Conservation (phyloP, 23 tunicate genomes). For the Clavelina lepadiformis region DNA sequence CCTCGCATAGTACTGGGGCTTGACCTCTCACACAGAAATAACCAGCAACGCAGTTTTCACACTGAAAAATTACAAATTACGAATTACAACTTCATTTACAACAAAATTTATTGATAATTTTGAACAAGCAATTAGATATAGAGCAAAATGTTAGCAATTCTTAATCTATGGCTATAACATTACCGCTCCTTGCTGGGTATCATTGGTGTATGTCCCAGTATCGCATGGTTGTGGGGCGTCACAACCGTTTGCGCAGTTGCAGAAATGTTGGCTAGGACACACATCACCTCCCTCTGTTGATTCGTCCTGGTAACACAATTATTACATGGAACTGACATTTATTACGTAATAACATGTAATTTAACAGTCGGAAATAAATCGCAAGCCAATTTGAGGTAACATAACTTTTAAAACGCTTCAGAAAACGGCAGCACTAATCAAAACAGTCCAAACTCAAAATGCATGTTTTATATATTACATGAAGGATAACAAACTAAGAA, state of each 20-base stretch:
- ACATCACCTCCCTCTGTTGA: slow-evolving; percentile 52
- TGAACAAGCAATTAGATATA: not conserved
- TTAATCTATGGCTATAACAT: no score
- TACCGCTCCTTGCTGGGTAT: slow-evolving; percentile 57
- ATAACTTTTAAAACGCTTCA: no score
- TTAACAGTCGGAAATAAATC: no score
- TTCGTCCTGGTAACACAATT: slow-evolving; percentile 16
- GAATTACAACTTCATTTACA: not conserved
- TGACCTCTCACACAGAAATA: slow-evolving; percentile 41
- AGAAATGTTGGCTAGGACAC: slow-evolving; percentile 62
- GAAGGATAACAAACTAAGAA: no score
- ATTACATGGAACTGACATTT: no score
- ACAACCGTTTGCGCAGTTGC: slow-evolving; percentile 53
- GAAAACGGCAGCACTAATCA: no score
- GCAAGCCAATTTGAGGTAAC: no score
- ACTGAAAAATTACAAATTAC: slow-evolving; percentile 25
- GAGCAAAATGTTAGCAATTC: no score
- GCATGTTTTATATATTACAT: no score
- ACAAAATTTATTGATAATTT: not conserved
- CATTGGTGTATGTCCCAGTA: slow-evolving; percentile 67
- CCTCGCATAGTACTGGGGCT: slow-evolving; percentile 50
- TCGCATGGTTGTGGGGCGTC: slow-evolving; percentile 40
- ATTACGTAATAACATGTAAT: no score
- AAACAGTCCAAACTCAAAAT: no score
- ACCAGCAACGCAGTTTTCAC: slow-evolving; percentile 64